These are phyloP conservation scores for Medauroidea extradentata DNA, from an alignment of 1,140 invertebrate species.

Conservation along the genomic window DNA sequence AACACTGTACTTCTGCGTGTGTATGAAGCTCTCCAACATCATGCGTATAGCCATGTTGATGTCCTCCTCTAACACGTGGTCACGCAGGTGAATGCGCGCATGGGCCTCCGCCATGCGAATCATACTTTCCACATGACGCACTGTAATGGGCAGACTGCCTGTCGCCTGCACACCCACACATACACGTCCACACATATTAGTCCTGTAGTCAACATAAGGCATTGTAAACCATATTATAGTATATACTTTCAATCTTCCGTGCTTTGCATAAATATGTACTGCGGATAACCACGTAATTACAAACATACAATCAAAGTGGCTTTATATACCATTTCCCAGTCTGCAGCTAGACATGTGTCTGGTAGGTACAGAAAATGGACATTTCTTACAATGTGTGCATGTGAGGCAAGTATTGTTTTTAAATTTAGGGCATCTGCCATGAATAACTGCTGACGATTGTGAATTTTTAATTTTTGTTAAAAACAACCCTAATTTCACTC, in stretches of 20 bases:
- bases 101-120: slow-evolving; percentile 96
- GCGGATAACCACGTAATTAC: background rate
- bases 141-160: slow-evolving; percentile 96
- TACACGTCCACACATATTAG: too few relatives aligned
- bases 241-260: background rate
- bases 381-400: too few relatives aligned
- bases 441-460: too few relatives aligned
- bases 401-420: too few relatives aligned
- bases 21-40: slow-evolving; percentile 96
- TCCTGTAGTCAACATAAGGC: too few relatives aligned
- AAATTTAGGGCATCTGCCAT: too few relatives aligned
- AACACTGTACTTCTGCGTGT: slow-evolving; percentile 97
- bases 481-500: too few relatives aligned
- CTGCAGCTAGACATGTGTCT: too few relatives aligned
- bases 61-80: slow-evolving; percentile 92
- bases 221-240: background rate
- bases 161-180: slow-evolving; percentile 64
- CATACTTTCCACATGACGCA: slow-evolving; percentile 97
- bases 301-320: background rate
- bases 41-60: slow-evolving; percentile 96
- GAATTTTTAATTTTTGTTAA: too few relatives aligned
- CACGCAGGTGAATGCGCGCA: slow-evolving; percentile 91
- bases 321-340: too few relatives aligned
- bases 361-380: too few relatives aligned
- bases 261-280: background rate